Evolutionary conservation across 1,140 invertebrate genomes (phyloP), one percentile per base, ranked within the genome.

Genomic region (Saccostrea glomerata): DNA sequence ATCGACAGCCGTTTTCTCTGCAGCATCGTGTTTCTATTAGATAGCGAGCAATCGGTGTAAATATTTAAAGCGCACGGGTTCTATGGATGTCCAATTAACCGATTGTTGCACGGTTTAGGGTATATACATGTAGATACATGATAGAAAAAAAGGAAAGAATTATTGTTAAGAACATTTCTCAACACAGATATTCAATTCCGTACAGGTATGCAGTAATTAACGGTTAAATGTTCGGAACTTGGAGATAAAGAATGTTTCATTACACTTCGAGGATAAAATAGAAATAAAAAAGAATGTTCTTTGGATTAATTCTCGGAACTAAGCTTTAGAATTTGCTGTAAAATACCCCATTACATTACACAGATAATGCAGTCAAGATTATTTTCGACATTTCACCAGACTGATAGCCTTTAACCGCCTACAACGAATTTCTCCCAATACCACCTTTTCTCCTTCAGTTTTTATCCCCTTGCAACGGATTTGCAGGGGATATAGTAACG

Each of bases 1-100:
- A 63, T 77, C 25, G 70, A 77, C 70, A 77, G 70, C 11, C 25
- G 70, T 36, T 77, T 77, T 13, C 70, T 13, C 70, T 25, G 30
- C 70, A 30, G 3, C 70, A 17, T 77, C 70, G 13, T 7, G 36
- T 77, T n/a, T 77, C 70, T 30, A 30, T 77, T 12, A 30, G 70
- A 73, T 73, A 30, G 70, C 25, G 70, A 15, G 70, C 70, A 77
- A 25, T 77, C 70, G 11, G 70, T 77, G 70, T 77, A 77, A 36
- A 77, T 30, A 77, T 25, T 77, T 77, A 77, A 30, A 77, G 30
- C 70, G 30, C 11, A 25, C 20, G 30, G 30, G 4, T 77, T 11
- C 70, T 77, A 63, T 6, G n/a, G 17, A 25, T 36, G 60, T 11
- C 17, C 60, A 66, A 20, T 66, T 66, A 66, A 15, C 25, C 30